A percentile compares a stretch with the other conserved stretches of the same genome.
Evolutionary conservation across 1,140 invertebrate species (phyloP).

Genomic region (Bombus breviceps): DNA sequence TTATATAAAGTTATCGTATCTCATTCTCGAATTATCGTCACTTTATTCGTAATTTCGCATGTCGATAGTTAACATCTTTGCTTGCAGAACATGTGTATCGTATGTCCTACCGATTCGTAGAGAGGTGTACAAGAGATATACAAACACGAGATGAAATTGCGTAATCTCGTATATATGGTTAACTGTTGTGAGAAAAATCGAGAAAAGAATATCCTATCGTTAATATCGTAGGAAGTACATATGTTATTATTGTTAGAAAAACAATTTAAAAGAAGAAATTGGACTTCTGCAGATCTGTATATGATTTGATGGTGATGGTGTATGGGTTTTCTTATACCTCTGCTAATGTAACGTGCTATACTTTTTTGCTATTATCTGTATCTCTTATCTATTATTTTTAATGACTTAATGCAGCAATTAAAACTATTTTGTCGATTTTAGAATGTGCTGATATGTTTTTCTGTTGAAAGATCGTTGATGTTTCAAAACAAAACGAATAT

Average conservation of each 20-base stretch:
- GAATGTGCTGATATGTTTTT: constrained; percentile 50
- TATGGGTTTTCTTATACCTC: constrained; percentile 61
- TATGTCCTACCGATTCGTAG: constrained; percentile 34
- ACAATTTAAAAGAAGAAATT: constrained; percentile 77
- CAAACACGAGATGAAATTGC: constrained; percentile 30
- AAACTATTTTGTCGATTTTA: constrained; percentile 14
- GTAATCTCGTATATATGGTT: constrained; percentile 32
- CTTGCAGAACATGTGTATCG: constrained; percentile 58
- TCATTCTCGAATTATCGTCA: background rate
- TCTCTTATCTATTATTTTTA: constrained; percentile 31
- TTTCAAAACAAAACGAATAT: background rate
- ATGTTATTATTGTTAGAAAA: constrained; percentile 80
- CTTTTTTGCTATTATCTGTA: constrained; percentile 44
- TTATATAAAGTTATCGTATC: background rate
- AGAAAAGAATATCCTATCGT: background rate
- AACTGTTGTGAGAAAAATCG: constrained; percentile 27
- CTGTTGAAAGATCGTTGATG: background rate
- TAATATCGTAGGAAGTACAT: constrained; percentile 44
- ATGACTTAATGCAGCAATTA: constrained; percentile 40
- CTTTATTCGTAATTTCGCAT: constrained; percentile 30
- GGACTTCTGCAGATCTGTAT: constrained; percentile 51
- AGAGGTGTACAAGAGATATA: constrained; percentile 17
- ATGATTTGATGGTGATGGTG: constrained; percentile 72
- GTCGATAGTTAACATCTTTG: constrained; percentile 49
- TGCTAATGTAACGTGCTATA: constrained; percentile 57